Base-by-base conservation (phyloP, 2,113 vertebrate species). In the Gambusia holbrooki region DNA sequence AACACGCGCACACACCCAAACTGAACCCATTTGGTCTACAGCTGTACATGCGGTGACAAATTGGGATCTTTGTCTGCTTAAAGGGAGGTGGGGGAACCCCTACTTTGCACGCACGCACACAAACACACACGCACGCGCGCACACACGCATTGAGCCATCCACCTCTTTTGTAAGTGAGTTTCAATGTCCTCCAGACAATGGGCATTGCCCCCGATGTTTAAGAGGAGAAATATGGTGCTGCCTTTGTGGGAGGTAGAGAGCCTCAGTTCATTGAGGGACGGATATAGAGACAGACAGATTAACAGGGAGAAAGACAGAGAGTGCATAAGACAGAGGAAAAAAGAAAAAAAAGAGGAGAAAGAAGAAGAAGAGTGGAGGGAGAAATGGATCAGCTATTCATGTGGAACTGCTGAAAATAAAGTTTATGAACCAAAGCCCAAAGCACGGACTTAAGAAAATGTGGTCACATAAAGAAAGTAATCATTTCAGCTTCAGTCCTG, bases 1-100 rank as follows among this genome's bases (percentile, higher is more conserved):
- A 74, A 87, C 81, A 88, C 68, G 67, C 37, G 28, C 77, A 30
- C 83, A 90, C 87, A 84, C 76, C 79, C 91, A 90, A 87, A 84
- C 80, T 37, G 77, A 88, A 87, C 81, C 82, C 88, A 87, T 81
- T 76, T 84, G 88, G 88, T 90, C 91, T 91, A 92, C 92, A 93
- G 92, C 92, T 93, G 90, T 90, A 92, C 92, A 93, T 64, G 84
- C 92, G 89, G 92, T 92, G 91, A 93, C 91, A 93, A 93, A 92
- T 93, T 92, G 92, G 92, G 91, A 90, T 90, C 91, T 93, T 93
- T 93, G 91, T 92, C 80, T 84, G 45, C 86, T 81, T 87, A 89
- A 92, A 92, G 81, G 89, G 82, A 90, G 89, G 82, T 83, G 84
- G 87, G 72, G 89, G 87, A 76, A 88, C 81, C 81, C 79, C 67